phyloP scores from a whole-genome alignment of 2,797 vertebrate genomes.

The Sylvilagus floridanus region DNA sequence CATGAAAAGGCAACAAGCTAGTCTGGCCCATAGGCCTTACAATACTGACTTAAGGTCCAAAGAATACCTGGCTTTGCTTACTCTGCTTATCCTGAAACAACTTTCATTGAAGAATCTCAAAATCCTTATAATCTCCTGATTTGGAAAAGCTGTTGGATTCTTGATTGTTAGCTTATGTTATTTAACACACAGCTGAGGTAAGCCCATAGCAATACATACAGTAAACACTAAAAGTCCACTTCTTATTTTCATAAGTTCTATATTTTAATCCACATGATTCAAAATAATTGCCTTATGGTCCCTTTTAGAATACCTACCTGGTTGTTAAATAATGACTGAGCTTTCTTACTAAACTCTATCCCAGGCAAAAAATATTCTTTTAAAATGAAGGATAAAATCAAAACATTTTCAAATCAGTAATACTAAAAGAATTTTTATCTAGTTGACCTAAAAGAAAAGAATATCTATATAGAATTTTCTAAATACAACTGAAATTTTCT shows the following conservation, averaged over 20 bases:
- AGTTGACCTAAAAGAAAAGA: background rate
- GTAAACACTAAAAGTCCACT: background rate
- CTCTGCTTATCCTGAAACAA: background rate
- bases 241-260: conserved; percentile 8
- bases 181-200: background rate
- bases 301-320: background rate
- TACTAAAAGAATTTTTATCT: background rate
- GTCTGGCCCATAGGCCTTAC: background rate
- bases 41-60: background rate
- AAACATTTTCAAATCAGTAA: background rate
- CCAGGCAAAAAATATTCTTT: background rate
- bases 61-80: background rate
- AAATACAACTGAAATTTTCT: background rate
- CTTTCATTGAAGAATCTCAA: background rate
- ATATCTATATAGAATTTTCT: background rate
- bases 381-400: background rate
- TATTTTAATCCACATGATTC: background rate
- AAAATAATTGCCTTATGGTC: background rate
- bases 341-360: conserved; percentile 29
- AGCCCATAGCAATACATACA: background rate
- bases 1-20: background rate
- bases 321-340: background rate
- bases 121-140: background rate
- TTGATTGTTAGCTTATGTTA: background rate
- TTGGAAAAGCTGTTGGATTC: background rate